Conservation (phyloP, 2,113 vertebrate genomes). For the Oplegnathus fasciatus region DNA sequence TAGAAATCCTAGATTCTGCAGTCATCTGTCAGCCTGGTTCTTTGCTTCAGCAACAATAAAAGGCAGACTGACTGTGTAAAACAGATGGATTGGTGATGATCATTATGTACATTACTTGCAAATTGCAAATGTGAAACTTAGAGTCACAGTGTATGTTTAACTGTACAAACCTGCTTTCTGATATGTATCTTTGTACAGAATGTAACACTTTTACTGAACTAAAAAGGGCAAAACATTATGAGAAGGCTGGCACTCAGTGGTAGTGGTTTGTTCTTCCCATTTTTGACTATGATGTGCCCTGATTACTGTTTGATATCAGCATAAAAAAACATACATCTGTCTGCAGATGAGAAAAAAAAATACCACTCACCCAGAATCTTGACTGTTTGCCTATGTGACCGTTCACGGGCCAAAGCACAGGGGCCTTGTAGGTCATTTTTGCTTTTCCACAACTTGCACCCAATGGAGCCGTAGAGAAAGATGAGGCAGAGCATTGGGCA, state of each 20-base stretch:
- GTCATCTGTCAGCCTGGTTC: not conserved
- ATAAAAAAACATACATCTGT: not conserved
- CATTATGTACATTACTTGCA: conserved; percentile 8
- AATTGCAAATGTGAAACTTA: conserved; percentile 7
- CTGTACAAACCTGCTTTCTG: not conserved
- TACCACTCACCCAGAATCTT: conserved; percentile 86
- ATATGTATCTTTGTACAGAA: not conserved
- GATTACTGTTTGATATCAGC: not conserved
- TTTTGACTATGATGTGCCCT: not conserved
- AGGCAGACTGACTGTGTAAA: not conserved
- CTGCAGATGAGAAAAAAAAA: not conserved
- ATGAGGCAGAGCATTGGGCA: conserved; percentile 88
- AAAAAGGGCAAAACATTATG: not conserved
- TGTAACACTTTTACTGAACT: not conserved
- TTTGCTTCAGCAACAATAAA: conserved; percentile 4
- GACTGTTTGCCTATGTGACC: conserved; percentile 85
- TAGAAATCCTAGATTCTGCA: not conserved
- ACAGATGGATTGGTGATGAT: too few relatives aligned
- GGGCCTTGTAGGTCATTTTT: conserved; percentile 73
- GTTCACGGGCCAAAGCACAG: conserved; percentile 67
- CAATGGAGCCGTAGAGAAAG: conserved; percentile 87
- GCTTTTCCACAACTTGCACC: conserved; percentile 83
- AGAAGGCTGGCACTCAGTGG: too few relatives aligned
- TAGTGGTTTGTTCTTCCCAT: not conserved
- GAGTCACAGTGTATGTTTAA: not conserved